These are phyloP conservation scores for Tetranychus cinnabarinus DNA, from an alignment of 1,140 invertebrate species.

Conservation along the genomic window DNA sequence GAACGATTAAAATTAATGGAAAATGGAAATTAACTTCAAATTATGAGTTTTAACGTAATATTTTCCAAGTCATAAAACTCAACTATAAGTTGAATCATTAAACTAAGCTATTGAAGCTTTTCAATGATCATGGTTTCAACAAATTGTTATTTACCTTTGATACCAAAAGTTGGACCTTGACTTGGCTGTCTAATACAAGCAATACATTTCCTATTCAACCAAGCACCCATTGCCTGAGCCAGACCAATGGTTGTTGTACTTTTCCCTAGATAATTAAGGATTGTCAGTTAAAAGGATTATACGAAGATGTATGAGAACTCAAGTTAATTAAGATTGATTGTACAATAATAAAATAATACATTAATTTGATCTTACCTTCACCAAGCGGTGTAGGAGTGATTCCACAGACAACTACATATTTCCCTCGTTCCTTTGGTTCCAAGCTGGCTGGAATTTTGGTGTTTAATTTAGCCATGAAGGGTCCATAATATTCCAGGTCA, in stretches of 20 bases:
- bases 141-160: slow-evolving; percentile 44
- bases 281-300: neutral
- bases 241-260: slow-evolving; percentile 78
- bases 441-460: slow-evolving; percentile 55
- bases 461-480: slow-evolving; percentile 83
- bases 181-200: slow-evolving; percentile 93
- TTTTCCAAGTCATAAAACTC: too few species aligned
- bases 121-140: neutral
- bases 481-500: slow-evolving; percentile 75
- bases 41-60: neutral
- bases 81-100: too few species aligned
- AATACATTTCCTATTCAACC: slow-evolving; percentile 62
- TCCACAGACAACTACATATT: slow-evolving; percentile 69
- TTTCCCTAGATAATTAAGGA: slow-evolving; percentile 15
- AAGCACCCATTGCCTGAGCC: slow-evolving; percentile 67
- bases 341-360: neutral
- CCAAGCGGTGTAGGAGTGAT: slow-evolving; percentile 87
- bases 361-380: neutral
- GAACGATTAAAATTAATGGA: too few species aligned
- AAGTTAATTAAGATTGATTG: neutral
- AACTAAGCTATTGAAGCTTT: neutral
- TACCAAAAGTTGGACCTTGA: slow-evolving; percentile 94
- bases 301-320: too few species aligned
- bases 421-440: slow-evolving; percentile 41
- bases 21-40: neutral